A percentile compares a stretch with the other conserved stretches of the same genome.
phyloP scores from a whole-genome alignment of 2,113 vertebrate species.

The Xyliphius kryptos region DNA sequence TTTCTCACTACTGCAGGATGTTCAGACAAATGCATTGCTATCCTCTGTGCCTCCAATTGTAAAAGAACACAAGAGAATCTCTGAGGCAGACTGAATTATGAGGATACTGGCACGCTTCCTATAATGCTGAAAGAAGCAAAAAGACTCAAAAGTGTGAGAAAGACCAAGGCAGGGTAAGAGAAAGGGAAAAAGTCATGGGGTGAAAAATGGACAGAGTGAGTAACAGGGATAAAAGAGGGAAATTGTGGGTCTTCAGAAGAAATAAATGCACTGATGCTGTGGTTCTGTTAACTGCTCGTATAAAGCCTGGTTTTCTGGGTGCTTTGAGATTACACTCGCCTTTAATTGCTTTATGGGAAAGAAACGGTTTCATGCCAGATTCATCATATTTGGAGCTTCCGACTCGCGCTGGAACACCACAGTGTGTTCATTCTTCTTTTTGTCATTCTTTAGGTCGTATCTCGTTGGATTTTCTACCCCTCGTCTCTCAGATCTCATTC shows the following conservation, averaged over 20 bases:
- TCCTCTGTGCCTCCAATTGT: conserved; percentile 9
- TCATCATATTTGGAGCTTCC: too few relatives aligned
- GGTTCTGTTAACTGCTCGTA: conserved; percentile 18
- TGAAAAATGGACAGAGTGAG: conserved; percentile 4
- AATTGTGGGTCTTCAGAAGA: conserved; percentile 15
- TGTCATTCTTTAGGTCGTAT: too few relatives aligned
- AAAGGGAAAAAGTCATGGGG: neutral
- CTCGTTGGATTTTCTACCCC: too few relatives aligned
- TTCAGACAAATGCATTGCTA: conserved; percentile 1
- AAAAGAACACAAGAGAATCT: conserved; percentile 13
- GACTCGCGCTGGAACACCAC: too few relatives aligned
- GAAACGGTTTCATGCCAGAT: neutral
- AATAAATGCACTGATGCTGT: conserved; percentile 15
- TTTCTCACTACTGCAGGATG: conserved; percentile 5
- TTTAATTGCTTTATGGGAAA: conserved; percentile 28
- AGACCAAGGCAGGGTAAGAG: conserved; percentile 5
- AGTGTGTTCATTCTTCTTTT: too few relatives aligned
- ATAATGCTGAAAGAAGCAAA: conserved; percentile 1
- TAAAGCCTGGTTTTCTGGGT: conserved; percentile 11
- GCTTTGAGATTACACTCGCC: conserved; percentile 33
- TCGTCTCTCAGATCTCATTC: too few relatives aligned
- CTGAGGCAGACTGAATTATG: conserved; percentile 29
- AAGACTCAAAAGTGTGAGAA: neutral
- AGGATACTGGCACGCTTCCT: conserved; percentile 9
- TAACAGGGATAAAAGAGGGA: conserved; percentile 18